Evolutionary conservation across 2,797 vertebrate species (phyloP).

Genomic region (Morus bassanus): DNA sequence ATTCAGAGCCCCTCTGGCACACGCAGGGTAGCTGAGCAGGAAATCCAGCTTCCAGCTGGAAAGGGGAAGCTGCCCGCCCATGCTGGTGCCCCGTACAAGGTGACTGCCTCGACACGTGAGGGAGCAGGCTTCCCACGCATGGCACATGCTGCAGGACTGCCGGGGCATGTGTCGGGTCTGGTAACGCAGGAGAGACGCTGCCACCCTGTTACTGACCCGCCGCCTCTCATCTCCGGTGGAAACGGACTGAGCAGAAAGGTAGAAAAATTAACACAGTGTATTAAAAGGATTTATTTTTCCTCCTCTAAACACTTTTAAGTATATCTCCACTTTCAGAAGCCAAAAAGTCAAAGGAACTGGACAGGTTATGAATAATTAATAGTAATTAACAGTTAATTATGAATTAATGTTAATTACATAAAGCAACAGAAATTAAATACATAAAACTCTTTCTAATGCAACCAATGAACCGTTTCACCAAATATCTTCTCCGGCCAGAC

Average conservation of each 20-base stretch:
- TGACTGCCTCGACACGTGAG: accelerated
- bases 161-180: accelerated
- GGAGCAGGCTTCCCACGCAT: accelerated
- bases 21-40: neutral
- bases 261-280: accelerated
- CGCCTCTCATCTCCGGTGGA: accelerated
- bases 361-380: neutral
- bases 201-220: accelerated
- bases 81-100: accelerated
- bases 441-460: neutral
- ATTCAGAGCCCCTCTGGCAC: neutral
- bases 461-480: neutral
- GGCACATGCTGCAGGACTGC: accelerated
- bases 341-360: neutral
- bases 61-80: accelerated
- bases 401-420: neutral
- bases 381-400: neutral
- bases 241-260: accelerated
- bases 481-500: neutral
- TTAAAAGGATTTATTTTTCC: neutral
- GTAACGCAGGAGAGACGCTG: accelerated
- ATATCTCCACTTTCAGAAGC: neutral
- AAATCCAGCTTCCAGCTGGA: neutral
- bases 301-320: neutral
- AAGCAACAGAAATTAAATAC: neutral